Evolutionary conservation across 2,888 invertebrate genomes (phyloP).

Genomic region (Hydrotaea diabolus): DNA sequence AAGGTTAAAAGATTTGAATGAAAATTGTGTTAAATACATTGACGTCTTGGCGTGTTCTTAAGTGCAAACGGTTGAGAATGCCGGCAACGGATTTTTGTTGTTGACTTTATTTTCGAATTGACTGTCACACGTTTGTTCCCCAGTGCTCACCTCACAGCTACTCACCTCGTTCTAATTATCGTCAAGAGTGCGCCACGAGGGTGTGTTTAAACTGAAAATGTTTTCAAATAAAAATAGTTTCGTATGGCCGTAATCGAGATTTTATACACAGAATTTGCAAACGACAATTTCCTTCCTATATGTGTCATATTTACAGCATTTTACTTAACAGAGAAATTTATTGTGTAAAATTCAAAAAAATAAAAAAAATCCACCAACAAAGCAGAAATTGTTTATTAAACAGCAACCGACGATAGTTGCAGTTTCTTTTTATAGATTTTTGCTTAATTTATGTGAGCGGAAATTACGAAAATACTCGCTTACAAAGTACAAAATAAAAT

Average conservation of each 20-base stretch:
- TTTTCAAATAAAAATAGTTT: not conserved
- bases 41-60: not conserved
- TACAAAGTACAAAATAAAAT: too few species aligned
- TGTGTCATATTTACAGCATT: not conserved
- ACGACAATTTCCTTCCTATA: not conserved
- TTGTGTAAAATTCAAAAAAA: too few species aligned
- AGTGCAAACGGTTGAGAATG: not conserved
- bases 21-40: conserved; percentile 28
- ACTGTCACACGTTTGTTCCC: too few species aligned
- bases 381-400: not conserved
- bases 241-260: not conserved
- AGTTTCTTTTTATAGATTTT: not conserved
- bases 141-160: not conserved
- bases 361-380: not conserved
- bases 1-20: conserved; percentile 45
- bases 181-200: not conserved
- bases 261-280: not conserved
- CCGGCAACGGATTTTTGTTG: not conserved
- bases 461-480: not conserved
- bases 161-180: not conserved
- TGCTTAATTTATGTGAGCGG: not conserved
- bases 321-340: not conserved
- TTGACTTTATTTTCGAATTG: not conserved
- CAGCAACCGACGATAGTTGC: not conserved
- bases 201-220: conserved; percentile 2